phyloP scores from a whole-genome alignment of 2,888 invertebrate species.

The Deilephila porcellus region DNA sequence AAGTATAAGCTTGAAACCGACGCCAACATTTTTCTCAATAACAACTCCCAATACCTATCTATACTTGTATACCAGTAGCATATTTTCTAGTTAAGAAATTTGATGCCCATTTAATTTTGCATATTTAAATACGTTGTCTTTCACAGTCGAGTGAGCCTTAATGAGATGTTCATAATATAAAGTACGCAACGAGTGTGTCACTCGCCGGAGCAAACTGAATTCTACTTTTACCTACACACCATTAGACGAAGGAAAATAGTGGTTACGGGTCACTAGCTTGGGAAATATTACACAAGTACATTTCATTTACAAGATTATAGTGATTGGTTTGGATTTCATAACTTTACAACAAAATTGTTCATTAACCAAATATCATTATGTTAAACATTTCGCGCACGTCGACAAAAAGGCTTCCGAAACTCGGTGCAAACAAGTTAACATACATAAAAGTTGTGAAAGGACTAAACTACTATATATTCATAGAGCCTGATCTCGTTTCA shows the following conservation, averaged over 20 bases:
- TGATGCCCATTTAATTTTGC: constrained; percentile 31
- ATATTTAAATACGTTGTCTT: constrained; percentile 39
- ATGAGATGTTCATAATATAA: constrained; percentile 38
- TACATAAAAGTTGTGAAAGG: constrained; percentile 29
- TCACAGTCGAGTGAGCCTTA: constrained; percentile 40
- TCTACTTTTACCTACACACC: background rate
- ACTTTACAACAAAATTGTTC: background rate
- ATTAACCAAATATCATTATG: background rate
- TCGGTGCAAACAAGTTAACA: constrained; percentile 26
- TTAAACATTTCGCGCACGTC: background rate
- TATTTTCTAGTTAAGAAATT: constrained; percentile 2
- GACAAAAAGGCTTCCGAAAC: constrained; percentile 19
- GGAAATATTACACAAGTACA: background rate
- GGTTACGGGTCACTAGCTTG: background rate
- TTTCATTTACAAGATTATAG: background rate
- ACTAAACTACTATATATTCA: constrained; percentile 32
- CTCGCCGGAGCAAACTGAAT: constrained; percentile 1
- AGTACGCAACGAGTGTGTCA: constrained; percentile 21
- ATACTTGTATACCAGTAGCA: background rate
- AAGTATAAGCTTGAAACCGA: too few species aligned
- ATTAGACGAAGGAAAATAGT: constrained; percentile 8
- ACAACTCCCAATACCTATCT: too few species aligned
- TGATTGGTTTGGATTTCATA: too few species aligned
- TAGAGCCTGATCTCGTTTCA: constrained; percentile 30
- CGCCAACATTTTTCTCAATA: too few species aligned